Evolutionary conservation across 2,888 invertebrate species (phyloP).

Genomic region (Pseudanteris insignis): DNA sequence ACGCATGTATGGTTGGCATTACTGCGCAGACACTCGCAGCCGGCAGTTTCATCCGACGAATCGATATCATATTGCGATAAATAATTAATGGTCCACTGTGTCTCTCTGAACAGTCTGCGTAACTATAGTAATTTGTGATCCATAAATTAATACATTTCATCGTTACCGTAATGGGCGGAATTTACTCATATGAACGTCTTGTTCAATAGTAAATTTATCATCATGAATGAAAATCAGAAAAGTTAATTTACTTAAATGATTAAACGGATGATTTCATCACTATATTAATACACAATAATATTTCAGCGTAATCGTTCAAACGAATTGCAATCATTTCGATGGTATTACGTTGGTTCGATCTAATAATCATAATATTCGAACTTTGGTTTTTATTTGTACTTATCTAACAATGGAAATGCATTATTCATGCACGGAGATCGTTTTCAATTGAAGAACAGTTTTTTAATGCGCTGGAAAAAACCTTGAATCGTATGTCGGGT

Average conservation of each 20-base stretch:
- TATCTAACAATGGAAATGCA: too few species aligned
- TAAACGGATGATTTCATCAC: constrained; percentile 22
- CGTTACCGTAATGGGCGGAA: constrained; percentile 37
- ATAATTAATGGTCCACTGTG: constrained; percentile 57
- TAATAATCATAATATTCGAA: too few species aligned
- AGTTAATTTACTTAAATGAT: constrained; percentile 38
- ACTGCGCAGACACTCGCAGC: constrained; percentile 46
- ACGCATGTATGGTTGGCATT: constrained; percentile 43
- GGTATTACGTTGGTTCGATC: too few species aligned
- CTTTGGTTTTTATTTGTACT: too few species aligned
- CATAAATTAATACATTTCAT: constrained; percentile 45
- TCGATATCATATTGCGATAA: constrained; percentile 65
- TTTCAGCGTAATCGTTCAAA: too few species aligned
- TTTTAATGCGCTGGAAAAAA: too few species aligned
- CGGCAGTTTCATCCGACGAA: constrained; percentile 55
- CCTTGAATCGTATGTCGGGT: too few species aligned
- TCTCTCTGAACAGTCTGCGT: constrained; percentile 31
- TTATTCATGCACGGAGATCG: too few species aligned
- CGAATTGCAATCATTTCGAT: too few species aligned
- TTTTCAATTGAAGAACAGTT: too few species aligned
- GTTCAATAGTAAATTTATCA: constrained; percentile 36
- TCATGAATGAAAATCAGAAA: constrained; percentile 40
- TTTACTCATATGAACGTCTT: constrained; percentile 33
- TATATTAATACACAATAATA: too few species aligned
- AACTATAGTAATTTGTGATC: constrained; percentile 37